Conservation (phyloP, 2,113 vertebrate species). For the Leucopsar rothschildi region DNA sequence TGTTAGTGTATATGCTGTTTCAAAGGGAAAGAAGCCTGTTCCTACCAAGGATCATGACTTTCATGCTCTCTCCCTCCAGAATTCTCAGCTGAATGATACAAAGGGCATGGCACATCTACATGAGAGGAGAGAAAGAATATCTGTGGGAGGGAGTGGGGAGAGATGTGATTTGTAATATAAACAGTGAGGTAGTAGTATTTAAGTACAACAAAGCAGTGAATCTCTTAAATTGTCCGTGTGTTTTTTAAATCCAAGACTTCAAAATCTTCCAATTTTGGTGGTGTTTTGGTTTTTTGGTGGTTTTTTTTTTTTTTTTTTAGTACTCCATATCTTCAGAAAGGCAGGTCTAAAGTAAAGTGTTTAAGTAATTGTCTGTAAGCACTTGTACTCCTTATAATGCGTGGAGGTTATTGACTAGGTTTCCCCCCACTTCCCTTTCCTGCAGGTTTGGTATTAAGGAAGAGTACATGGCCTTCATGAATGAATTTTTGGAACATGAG, state of each 20-base stretch:
- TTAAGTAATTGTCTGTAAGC: neutral
- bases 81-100: neutral
- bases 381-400: neutral
- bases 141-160: neutral
- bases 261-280: neutral
- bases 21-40: neutral
- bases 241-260: neutral
- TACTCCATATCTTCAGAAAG: neutral
- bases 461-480: conserved; percentile 99
- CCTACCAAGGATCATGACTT: neutral
- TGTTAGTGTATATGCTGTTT: neutral
- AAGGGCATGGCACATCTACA: neutral
- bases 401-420: neutral
- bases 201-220: neutral
- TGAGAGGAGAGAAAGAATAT: neutral
- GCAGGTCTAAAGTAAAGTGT: neutral
- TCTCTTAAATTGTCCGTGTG: neutral
- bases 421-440: neutral
- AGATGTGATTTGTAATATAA: neutral
- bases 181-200: neutral
- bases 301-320: neutral
- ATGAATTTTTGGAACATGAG: conserved; percentile 94
- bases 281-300: no score
- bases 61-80: neutral
- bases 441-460: conserved; percentile 95